These are phyloP conservation scores for Lepidochrysops patricia DNA, from an alignment of 2,888 invertebrate genomes.

Conservation along the genomic window DNA sequence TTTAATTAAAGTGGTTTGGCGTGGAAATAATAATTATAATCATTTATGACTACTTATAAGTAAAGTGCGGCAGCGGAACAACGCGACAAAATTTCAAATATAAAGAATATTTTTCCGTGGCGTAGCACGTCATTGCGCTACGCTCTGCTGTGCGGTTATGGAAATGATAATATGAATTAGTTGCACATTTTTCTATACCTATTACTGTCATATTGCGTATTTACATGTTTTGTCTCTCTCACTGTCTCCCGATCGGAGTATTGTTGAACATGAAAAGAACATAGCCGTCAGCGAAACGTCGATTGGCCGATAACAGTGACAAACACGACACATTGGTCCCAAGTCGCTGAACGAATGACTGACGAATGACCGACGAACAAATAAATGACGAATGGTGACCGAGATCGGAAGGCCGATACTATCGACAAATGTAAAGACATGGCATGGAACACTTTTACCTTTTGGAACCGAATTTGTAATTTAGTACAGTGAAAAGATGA, in stretches of 20 bases:
- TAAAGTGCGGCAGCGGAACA: no score
- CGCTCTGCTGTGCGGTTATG: no score
- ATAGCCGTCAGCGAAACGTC: conserved; percentile 1
- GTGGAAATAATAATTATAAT: not conserved
- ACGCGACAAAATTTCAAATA: no score
- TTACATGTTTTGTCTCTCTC: no score
- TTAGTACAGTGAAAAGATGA: not conserved
- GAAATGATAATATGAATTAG: no score
- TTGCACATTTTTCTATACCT: no score
- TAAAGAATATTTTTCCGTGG: no score
- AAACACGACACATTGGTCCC: conserved; percentile 25
- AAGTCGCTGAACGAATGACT: conserved; percentile 29
- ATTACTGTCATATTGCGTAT: no score
- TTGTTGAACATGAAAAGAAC: not conserved
- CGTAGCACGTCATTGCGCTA: no score
- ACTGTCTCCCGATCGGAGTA: not conserved
- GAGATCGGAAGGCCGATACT: conserved; percentile 14
- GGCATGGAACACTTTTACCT: not conserved
- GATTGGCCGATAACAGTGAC: conserved; percentile 16
- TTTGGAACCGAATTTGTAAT: not conserved
- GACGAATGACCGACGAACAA: conserved; percentile 30
- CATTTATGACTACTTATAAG: not conserved
- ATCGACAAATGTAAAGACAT: not conserved
- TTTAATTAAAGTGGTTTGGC: conserved; percentile 32
- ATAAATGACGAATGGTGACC: conserved; percentile 23